A percentile compares a stretch with the other conserved stretches of the same genome.
These are phyloP conservation scores for Sarotherodon lohbergeri DNA, from an alignment of 2,113 vertebrate species.

Conservation along the genomic window DNA sequence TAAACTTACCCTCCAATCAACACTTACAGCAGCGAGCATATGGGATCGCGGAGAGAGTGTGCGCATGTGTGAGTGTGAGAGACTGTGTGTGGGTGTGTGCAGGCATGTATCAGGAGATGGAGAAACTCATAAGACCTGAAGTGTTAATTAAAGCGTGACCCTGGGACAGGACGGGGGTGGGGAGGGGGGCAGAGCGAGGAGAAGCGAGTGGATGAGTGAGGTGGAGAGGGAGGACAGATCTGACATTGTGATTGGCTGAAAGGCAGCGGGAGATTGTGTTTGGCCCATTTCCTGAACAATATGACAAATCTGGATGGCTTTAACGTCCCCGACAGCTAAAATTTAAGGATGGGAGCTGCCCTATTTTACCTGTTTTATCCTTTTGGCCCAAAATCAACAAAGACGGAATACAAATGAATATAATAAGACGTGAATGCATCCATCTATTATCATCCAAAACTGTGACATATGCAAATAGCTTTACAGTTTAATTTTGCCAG, in stretches of 20 bases:
- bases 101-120: constrained; percentile 29
- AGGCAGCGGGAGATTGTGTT: constrained; percentile 2
- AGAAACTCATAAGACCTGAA: constrained; percentile 64
- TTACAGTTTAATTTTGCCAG: not conserved
- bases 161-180: constrained; percentile 33
- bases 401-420: not conserved
- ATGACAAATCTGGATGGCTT: not conserved
- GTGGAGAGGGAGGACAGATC: constrained; percentile 16
- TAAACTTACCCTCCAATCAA: constrained; percentile 57
- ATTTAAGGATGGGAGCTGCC: not conserved
- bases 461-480: not conserved
- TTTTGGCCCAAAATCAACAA: not conserved
- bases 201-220: not conserved
- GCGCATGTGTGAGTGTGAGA: not conserved
- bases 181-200: not conserved
- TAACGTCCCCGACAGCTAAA: not conserved
- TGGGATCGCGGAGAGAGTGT: not conserved
- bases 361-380: not conserved
- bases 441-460: not conserved
- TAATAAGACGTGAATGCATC: not conserved
- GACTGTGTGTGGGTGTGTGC: not conserved
- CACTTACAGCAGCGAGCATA: constrained; percentile 41
- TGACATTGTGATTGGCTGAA: constrained; percentile 43
- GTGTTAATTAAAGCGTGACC: constrained; percentile 72
- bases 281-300: constrained; percentile 35